Evolutionary conservation across 2,113 vertebrate genomes (phyloP).

Genomic region (Aythya baeri): DNA sequence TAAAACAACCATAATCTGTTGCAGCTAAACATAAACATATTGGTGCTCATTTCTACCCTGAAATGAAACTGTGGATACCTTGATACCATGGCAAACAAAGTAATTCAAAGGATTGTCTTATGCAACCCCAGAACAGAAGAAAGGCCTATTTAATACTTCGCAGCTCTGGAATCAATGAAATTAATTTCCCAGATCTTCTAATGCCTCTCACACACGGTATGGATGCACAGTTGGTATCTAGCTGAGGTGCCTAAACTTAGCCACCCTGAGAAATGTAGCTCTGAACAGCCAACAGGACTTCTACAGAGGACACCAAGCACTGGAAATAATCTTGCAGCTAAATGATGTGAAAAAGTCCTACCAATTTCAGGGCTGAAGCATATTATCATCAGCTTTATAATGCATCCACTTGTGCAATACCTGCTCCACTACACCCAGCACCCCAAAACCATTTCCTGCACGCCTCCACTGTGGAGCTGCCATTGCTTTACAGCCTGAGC

Average conservation of each 20-base stretch:
- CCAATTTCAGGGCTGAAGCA: not conserved
- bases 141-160: not conserved
- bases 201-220: not conserved
- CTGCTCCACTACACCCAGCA: not conserved
- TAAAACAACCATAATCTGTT: not conserved
- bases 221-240: not conserved
- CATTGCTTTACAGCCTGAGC: not conserved
- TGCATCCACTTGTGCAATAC: not conserved
- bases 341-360: not conserved
- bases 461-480: not conserved
- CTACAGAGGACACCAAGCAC: not conserved
- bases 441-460: not conserved
- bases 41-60: not conserved
- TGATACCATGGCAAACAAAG: not conserved
- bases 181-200: not conserved
- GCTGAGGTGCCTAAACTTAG: not conserved
- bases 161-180: not conserved
- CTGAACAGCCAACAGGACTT: not conserved
- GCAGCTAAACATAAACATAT: not conserved
- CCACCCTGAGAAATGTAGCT: not conserved
- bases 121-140: fast-evolving
- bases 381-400: not conserved
- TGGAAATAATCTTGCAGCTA: not conserved
- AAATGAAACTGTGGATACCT: not conserved
- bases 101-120: not conserved